Evolutionary conservation across 2,888 invertebrate species (phyloP), one percentile per base, ranked within the genome.

Genomic region (Tromatobia lineatoria): DNA sequence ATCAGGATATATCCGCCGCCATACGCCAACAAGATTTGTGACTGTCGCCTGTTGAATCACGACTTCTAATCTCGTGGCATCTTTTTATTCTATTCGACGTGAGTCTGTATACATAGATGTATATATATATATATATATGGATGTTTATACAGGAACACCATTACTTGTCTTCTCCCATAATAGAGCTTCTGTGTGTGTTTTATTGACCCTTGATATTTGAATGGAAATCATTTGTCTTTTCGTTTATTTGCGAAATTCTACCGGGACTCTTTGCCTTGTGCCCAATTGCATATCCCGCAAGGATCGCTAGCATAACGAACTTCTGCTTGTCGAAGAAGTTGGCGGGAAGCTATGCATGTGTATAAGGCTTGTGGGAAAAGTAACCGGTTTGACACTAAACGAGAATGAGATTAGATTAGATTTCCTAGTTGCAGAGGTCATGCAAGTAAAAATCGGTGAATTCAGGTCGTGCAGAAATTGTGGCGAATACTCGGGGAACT

Each of bases 31-130:
- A 81, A 85, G 84, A 85, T 81, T 85, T 81, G 84, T 81, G 74
- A 81, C 84, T 81, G 84, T 81, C 84, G 84, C 78, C 81, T 78
- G 78, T 85, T 78, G 81, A 84, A 81, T 84, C 84, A 79, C 84
- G 81, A 81, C 81, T 84, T 84, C 81, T 81, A 84, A 84, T 84
- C 81, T 78, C 78, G 70, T 78, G 54, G 42, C 75, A 78, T 84
- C 78, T 78, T 78, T 75, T 78, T 84, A 57, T 84, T 71, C 66
- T 4, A 23, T 42, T 42, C 25, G 42, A 18, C 34, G 54, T 29
- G 29, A 29, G 29, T 29, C 29, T 29, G 29, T 29, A 4, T 4
- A 29, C 4, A 29, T 29, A 29, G 2, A 29, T 29, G 29, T 4
- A 29, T 29, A 29, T 29, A 29, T 29, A 29, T 29, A 29, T 29